These are phyloP conservation scores for Simalia tracyae DNA, from an alignment of 2,797 vertebrate species.

Conservation along the genomic window DNA sequence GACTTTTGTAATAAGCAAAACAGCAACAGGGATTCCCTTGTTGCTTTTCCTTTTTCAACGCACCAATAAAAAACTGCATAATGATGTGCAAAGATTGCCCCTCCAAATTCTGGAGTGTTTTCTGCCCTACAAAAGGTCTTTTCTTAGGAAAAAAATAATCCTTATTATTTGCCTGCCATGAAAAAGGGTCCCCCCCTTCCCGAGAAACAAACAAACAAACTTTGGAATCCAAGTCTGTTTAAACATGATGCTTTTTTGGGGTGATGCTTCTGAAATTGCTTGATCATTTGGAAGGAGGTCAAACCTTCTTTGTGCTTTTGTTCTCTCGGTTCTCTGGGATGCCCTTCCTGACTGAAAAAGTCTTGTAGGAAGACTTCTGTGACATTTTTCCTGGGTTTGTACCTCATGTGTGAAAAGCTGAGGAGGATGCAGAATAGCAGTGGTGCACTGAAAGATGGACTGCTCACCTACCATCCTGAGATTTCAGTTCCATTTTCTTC, in stretches of 20 bases:
- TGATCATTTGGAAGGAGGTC: background rate
- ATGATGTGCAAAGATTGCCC: background rate
- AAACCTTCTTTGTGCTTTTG: background rate
- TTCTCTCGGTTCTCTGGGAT: background rate
- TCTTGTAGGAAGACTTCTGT: background rate
- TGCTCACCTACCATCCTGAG: too few relatives aligned
- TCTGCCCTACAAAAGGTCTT: background rate
- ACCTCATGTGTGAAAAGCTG: background rate
- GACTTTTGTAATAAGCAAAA: background rate
- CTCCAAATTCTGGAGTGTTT: background rate
- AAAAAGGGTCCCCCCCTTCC: too few relatives aligned
- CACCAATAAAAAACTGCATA: slow-evolving; percentile 9
- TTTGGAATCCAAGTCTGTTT: too few relatives aligned
- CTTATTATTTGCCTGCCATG: too few relatives aligned
- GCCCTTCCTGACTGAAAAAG: background rate
- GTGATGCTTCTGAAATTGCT: background rate
- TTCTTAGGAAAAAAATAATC: too few relatives aligned
- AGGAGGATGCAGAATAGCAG: background rate
- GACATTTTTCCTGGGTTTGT: background rate
- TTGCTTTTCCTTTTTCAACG: slow-evolving; percentile 13
- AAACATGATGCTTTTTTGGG: background rate
- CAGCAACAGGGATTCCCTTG: too few relatives aligned
- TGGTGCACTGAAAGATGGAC: too few relatives aligned
- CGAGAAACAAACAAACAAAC: too few relatives aligned
- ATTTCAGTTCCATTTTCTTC: too few relatives aligned